Evolutionary conservation across 2,113 vertebrate genomes (phyloP).

Genomic region (Callipepla squamata): DNA sequence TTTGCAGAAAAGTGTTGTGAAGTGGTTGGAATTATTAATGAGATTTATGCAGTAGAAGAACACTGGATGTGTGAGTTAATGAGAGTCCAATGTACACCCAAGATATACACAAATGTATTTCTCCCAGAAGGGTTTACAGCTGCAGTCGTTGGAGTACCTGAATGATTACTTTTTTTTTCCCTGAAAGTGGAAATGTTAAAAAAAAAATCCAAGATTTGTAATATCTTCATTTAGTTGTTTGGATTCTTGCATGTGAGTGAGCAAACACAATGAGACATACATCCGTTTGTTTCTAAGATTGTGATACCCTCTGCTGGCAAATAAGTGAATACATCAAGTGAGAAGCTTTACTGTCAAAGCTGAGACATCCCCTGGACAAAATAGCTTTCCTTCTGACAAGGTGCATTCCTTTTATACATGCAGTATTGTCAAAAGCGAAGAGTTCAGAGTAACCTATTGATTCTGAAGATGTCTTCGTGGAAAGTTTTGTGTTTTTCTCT

Average conservation of each 20-base stretch:
- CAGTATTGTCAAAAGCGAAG: not conserved
- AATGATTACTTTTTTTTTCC: not conserved
- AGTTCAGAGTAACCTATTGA: not conserved
- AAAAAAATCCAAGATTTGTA: not conserved
- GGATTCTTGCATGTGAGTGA: not conserved
- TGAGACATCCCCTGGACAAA: not conserved
- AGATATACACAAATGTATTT: not conserved
- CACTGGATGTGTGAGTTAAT: not conserved
- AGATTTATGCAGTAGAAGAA: not conserved
- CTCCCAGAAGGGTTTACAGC: not conserved
- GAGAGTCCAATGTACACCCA: not conserved
- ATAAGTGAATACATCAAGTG: not conserved
- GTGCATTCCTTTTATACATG: not conserved
- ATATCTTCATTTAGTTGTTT: not conserved
- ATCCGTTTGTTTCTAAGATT: slow-evolving; percentile 25
- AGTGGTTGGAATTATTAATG: not conserved
- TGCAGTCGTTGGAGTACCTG: not conserved
- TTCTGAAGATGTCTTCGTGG: slow-evolving; percentile 14
- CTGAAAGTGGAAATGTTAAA: not conserved
- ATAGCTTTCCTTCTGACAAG: not conserved
- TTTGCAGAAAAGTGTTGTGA: accelerated
- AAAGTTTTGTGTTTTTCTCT: slow-evolving; percentile 10
- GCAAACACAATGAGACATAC: not conserved
- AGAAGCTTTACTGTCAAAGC: not conserved
- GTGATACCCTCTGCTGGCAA: slow-evolving; percentile 67